A percentile compares a stretch with the other conserved stretches of the same genome.
phyloP scores from a whole-genome alignment of 2,888 invertebrate genomes.

The Melieria crassipennis region DNA sequence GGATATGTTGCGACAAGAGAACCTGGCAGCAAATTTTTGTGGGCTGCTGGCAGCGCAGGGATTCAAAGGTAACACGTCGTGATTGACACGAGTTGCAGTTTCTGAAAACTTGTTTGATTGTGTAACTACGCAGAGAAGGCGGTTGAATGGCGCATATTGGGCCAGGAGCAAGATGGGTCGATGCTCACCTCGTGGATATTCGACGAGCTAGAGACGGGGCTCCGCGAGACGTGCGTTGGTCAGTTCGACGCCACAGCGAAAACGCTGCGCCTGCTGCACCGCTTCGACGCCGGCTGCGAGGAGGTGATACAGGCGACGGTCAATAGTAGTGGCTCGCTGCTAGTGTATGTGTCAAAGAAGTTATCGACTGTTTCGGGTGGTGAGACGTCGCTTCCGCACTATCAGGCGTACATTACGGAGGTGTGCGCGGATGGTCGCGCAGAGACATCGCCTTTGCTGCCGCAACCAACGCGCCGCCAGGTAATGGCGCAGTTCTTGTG shows the following conservation, averaged over 20 bases:
- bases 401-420: conserved; percentile 74
- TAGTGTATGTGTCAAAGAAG: conserved; percentile 76
- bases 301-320: conserved; percentile 84
- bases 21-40: conserved; percentile 66
- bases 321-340: conserved; percentile 73
- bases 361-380: conserved; percentile 48
- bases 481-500: conserved; percentile 79
- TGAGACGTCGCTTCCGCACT: conserved; percentile 61
- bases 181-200: conserved; percentile 77
- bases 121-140: conserved; percentile 69
- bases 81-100: not conserved
- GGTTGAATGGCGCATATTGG: conserved; percentile 82
- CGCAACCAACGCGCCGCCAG: conserved; percentile 74
- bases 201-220: conserved; percentile 60
- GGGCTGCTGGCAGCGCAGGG: conserved; percentile 62
- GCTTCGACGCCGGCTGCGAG: conserved; percentile 69
- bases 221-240: conserved; percentile 68
- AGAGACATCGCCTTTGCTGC: conserved; percentile 49
- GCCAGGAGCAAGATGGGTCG: conserved; percentile 82
- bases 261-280: conserved; percentile 71
- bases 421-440: conserved; percentile 53
- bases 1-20: conserved; percentile 63
- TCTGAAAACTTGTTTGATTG: not conserved
- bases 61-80: conserved; percentile 52
- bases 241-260: conserved; percentile 73